Conservation (phyloP, 2,113 vertebrate genomes). For the Collichthys lucidus region DNA sequence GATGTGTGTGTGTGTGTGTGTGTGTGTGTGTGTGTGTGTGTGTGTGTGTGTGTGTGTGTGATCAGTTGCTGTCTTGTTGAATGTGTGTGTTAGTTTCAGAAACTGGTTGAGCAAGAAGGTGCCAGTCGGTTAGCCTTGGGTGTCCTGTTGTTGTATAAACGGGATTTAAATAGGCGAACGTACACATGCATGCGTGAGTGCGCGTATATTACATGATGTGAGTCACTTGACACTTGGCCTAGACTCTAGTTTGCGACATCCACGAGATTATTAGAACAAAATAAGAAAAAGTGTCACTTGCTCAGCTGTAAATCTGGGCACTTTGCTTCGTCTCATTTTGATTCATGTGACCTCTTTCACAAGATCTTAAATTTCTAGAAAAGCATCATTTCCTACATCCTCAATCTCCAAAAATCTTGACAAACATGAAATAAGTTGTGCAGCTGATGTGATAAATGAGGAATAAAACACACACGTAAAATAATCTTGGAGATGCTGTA, state of each 20-base stretch:
- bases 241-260: not conserved
- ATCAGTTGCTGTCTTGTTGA: too few relatives aligned
- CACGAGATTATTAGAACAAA: not conserved
- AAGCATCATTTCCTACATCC: too few relatives aligned
- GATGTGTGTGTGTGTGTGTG: slow-evolving; percentile 40
- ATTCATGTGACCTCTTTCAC: not conserved
- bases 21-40: slow-evolving; percentile 42
- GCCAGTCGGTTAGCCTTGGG: slow-evolving; percentile 70
- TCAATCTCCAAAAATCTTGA: too few relatives aligned
- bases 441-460: too few relatives aligned
- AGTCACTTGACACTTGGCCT: not conserved
- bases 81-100: too few relatives aligned
- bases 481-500: not conserved
- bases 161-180: slow-evolving; percentile 40
- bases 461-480: too few relatives aligned
- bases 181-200: not conserved
- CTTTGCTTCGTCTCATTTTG: too few relatives aligned
- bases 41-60: too few relatives aligned
- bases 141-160: slow-evolving; percentile 76
- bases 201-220: not conserved
- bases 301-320: not conserved
- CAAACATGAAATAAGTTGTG: too few relatives aligned
- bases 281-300: not conserved
- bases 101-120: slow-evolving; percentile 77
- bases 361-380: not conserved